Conservation (phyloP, 2,888 invertebrate genomes). For the Parnassius mnemosyne region DNA sequence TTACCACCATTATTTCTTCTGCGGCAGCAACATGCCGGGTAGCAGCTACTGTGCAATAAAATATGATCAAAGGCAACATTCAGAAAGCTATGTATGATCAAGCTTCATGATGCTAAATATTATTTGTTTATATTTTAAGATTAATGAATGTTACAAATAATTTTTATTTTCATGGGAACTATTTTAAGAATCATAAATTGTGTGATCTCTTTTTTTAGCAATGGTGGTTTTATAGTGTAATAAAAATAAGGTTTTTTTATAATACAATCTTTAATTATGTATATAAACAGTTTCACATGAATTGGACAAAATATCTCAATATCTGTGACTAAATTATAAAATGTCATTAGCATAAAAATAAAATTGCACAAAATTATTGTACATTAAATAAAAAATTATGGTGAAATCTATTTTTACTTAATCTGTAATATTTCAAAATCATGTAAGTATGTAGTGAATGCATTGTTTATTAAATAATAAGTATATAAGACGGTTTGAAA, state of each 20-base stretch:
- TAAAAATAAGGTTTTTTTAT: conserved; percentile 3
- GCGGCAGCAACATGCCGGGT: too few species aligned
- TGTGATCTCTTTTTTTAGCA: too few species aligned
- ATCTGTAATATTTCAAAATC: background rate
- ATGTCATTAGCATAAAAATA: conserved; percentile 26
- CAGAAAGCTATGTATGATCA: too few species aligned
- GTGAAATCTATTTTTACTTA: background rate
- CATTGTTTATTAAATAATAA: background rate
- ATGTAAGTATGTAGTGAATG: background rate
- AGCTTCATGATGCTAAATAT: too few species aligned
- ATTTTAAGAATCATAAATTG: background rate
- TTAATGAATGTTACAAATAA: too few species aligned
- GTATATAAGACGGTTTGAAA: too few species aligned
- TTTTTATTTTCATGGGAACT: background rate
- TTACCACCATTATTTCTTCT: too few species aligned
- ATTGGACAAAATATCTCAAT: conserved; percentile 2
- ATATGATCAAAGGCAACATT: too few species aligned
- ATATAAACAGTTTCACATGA: conserved; percentile 4
- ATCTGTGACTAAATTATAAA: conserved; percentile 24
- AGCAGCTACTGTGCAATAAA: too few species aligned
- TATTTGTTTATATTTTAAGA: too few species aligned
- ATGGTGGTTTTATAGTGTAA: background rate
- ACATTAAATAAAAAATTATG: conserved; percentile 4
- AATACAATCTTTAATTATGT: conserved; percentile 10
- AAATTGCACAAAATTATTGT: conserved; percentile 18